phyloP scores from a whole-genome alignment of 2,888 invertebrate genomes.

The Drosophila gaucha region DNA sequence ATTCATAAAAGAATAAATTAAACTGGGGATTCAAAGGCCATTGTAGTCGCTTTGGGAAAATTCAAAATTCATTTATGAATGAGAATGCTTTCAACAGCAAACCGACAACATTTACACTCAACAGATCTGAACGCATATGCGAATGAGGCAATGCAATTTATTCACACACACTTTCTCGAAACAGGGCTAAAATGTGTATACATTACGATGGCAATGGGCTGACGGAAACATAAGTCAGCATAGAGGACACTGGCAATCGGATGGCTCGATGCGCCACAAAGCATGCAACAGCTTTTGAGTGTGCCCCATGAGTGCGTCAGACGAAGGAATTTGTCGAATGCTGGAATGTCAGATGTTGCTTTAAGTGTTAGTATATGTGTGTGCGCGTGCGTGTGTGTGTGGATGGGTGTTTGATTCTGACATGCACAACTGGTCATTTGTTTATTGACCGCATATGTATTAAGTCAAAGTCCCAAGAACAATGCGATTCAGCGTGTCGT shows the following conservation, averaged over 20 bases:
- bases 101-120: constrained; percentile 16
- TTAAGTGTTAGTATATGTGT: background rate
- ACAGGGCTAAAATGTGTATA: constrained; percentile 9
- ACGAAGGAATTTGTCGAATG: constrained; percentile 43
- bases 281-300: constrained; percentile 66
- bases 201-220: background rate
- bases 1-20: constrained; percentile 66
- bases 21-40: constrained; percentile 17
- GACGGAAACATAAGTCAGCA: constrained; percentile 18
- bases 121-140: constrained; percentile 8
- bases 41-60: constrained; percentile 55
- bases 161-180: constrained; percentile 1
- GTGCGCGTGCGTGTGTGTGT: background rate
- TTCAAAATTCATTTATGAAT: constrained; percentile 60
- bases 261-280: constrained; percentile 63
- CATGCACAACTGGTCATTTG: constrained; percentile 38
- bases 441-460: constrained; percentile 39
- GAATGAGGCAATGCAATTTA: constrained; percentile 20
- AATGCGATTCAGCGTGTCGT: constrained; percentile 19
- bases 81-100: constrained; percentile 36
- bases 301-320: constrained; percentile 37
- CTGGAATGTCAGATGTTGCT: constrained; percentile 15
- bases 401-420: constrained; percentile 1
- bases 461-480: constrained; percentile 37
- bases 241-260: constrained; percentile 62